A percentile compares a stretch with the other conserved stretches of the same genome.
Evolutionary conservation across 30 jellyfish, hydroid and myxozoan genomes (phyloP).

Genomic region (Chironex yamaguchii): DNA sequence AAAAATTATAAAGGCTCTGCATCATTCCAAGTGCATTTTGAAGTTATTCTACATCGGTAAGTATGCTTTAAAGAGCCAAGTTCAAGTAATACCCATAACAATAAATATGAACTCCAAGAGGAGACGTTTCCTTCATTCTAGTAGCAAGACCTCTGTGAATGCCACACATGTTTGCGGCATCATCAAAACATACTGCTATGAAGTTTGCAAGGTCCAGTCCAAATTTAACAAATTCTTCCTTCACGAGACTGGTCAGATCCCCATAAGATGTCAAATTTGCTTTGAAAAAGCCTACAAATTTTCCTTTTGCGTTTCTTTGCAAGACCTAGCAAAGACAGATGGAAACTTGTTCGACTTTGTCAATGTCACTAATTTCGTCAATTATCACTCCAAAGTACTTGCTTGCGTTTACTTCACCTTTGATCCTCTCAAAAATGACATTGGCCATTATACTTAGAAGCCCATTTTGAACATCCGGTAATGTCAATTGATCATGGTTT

Average conservation of each 20-base stretch:
- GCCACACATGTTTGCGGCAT: conserved; percentile 57
- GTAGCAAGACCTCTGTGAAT: conserved; percentile 69
- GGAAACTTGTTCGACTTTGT: conserved; percentile 51
- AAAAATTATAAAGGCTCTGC: conserved; percentile 51
- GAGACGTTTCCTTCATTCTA: conserved; percentile 57
- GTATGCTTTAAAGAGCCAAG: conserved; percentile 65
- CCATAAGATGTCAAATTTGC: conserved; percentile 8
- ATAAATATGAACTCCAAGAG: conserved; percentile 48
- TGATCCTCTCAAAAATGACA: no score
- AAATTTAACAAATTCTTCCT: conserved; percentile 7
- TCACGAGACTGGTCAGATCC: conserved; percentile 22
- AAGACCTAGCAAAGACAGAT: conserved; percentile 25
- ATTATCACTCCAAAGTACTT: no score
- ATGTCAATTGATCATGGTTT: conserved; percentile 57
- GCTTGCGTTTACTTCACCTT: conserved; percentile 15
- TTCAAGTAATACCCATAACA: conserved; percentile 22
- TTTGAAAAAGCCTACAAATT: conserved; percentile 40
- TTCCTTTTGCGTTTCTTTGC: conserved; percentile 19
- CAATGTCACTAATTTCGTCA: no score
- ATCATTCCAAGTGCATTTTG: conserved; percentile 59
- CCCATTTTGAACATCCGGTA: conserved; percentile 49
- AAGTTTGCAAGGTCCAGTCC: conserved; percentile 14
- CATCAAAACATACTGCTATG: conserved; percentile 50
- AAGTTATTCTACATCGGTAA: conserved; percentile 44
- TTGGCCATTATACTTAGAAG: conserved; percentile 45